These are phyloP conservation scores for Ploceus nigricollis DNA, from an alignment of 2,113 vertebrate species.

Conservation along the genomic window DNA sequence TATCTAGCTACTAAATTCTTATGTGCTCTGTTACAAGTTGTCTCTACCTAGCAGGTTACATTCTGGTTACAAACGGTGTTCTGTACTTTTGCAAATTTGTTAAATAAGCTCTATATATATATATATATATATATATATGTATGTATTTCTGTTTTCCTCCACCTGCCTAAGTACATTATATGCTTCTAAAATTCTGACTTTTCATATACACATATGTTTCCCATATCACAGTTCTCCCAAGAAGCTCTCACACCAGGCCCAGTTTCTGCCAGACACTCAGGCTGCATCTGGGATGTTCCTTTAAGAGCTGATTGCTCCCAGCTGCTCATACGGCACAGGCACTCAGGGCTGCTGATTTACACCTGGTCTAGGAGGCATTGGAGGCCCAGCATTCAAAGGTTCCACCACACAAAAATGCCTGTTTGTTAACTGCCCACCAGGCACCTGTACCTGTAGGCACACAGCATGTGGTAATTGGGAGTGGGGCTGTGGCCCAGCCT, in stretches of 20 bases:
- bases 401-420: not conserved
- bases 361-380: not conserved
- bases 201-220: not conserved
- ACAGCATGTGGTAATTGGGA: not conserved
- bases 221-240: not conserved
- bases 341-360: not conserved
- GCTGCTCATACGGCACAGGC: not conserved
- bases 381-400: not conserved
- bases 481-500: not conserved
- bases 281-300: not conserved
- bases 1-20: not conserved
- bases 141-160: not conserved
- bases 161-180: not conserved
- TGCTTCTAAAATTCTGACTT: not conserved
- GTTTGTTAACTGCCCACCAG: not conserved
- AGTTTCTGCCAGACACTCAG: not conserved
- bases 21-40: not conserved
- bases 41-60: not conserved
- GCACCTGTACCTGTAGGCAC: not conserved
- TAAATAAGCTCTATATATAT: not conserved
- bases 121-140: not conserved
- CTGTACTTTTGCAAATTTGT: not conserved
- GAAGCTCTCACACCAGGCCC: not conserved
- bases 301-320: not conserved
- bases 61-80: not conserved